phyloP scores from a whole-genome alignment of 2,888 invertebrate genomes.

The Drosophila robusta region DNA sequence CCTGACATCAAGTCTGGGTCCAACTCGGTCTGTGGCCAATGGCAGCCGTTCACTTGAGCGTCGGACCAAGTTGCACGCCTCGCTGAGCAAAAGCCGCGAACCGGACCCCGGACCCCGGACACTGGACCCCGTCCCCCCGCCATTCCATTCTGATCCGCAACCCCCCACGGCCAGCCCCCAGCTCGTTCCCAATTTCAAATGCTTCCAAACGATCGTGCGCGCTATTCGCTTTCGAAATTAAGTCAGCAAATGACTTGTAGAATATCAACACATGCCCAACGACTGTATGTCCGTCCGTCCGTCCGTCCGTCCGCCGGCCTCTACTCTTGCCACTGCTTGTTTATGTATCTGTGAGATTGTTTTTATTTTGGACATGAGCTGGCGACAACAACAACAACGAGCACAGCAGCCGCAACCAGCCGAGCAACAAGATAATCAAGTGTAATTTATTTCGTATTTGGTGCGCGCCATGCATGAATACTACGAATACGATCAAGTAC shows the following conservation, averaged over 20 bases:
- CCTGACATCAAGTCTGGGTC: constrained; percentile 31
- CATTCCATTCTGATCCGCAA: constrained; percentile 20
- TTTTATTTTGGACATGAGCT: constrained; percentile 51
- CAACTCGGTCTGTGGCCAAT: constrained; percentile 56
- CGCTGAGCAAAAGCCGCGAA: constrained; percentile 71
- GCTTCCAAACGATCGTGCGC: constrained; percentile 43
- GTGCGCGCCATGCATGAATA: constrained; percentile 73
- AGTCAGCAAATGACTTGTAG: constrained; percentile 84
- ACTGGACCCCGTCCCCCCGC: background rate
- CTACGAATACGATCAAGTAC: constrained; percentile 47
- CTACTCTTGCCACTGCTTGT: constrained; percentile 16
- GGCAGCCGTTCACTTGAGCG: constrained; percentile 67
- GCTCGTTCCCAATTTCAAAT: constrained; percentile 25
- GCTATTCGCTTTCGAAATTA: constrained; percentile 76
- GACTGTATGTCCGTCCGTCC: constrained; percentile 9
- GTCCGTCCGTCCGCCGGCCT: constrained; percentile 8
- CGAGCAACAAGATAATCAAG: constrained; percentile 82
- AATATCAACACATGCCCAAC: constrained; percentile 62
- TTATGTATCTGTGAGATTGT: constrained; percentile 53
- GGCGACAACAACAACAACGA: constrained; percentile 40
- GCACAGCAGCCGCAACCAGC: constrained; percentile 40
- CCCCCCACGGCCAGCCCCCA: background rate
- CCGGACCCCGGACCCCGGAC: constrained; percentile 25
- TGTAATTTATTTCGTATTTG: constrained; percentile 83
- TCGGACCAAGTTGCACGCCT: constrained; percentile 82